Evolutionary conservation across 2,113 vertebrate species (phyloP), one percentile per base, ranked within the genome.

Genomic region (Xenus cinereus): DNA sequence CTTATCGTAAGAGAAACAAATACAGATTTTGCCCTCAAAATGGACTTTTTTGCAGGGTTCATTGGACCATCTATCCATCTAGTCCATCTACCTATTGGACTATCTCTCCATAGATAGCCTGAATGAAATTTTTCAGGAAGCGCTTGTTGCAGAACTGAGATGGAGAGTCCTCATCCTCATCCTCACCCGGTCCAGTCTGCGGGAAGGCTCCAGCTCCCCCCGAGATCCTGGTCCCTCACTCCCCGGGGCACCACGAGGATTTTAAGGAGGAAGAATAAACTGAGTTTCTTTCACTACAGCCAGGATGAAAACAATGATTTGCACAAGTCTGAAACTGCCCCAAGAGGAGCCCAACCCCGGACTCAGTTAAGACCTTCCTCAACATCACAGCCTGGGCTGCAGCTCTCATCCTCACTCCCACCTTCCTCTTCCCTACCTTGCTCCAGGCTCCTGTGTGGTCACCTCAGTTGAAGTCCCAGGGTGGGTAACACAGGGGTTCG

Each of bases 161-260:
- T 28, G 39, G 27, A 84, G 43, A 53, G 53, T 54, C 53, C 28
- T 53, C 26, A 8, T 46, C 27, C 45, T 54, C 27, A 8, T 43
- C 30, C 45, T 89, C 43, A 28, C n/a, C 32, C 3, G 3, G 20
- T 2, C 41, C 13, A 32, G 32, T 26, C 24, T 24, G 7, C 0
- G 2, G 48, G 18, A 73, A 83, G 54, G 39, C 8, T 21, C 43
- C 9, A 22, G 12, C 21, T 27, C 16, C 35, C 53, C 4, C 0
- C 9, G 8, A 20, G 37, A 78, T 2, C 43, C 35, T 9, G 3
- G 5, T 24, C 18, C 22, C 18, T 68, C 1, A 0, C 11, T 67
- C 13, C 13, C 30, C 3, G 3, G 21, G 16, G 22, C 8, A 5
- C 10, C 60, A 32, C 23, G 6, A 23, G 21, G 43, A 20, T 43